These are phyloP conservation scores for Peromyscus eremicus DNA, from an alignment of 2,797 vertebrate species.

Conservation along the genomic window DNA sequence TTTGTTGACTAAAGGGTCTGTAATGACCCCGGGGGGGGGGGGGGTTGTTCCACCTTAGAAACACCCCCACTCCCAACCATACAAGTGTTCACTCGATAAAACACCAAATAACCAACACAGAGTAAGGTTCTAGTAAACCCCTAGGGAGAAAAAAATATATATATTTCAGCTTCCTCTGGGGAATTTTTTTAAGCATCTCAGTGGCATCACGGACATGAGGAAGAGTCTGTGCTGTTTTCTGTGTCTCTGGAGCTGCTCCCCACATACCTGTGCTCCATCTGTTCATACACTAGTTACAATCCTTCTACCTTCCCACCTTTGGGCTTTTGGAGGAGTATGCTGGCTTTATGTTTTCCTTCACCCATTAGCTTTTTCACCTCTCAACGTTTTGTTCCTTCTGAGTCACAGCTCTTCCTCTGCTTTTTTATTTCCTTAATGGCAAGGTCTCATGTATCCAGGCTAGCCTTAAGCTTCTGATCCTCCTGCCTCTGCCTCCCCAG, in stretches of 20 bases:
- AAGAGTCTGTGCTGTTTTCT: neutral
- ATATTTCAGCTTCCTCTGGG: neutral
- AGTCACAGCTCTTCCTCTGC: neutral
- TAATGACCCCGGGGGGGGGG: neutral
- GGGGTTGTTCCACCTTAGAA: neutral
- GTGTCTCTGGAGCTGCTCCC: neutral
- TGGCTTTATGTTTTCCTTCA: neutral
- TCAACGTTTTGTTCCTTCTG: neutral
- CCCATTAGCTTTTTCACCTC: accelerated
- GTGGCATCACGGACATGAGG: neutral
- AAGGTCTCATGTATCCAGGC: neutral
- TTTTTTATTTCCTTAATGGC: neutral
- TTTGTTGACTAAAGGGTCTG: conserved; percentile 7
- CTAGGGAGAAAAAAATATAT: neutral
- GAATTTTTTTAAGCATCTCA: neutral
- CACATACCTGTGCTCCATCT: neutral
- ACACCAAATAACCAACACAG: neutral
- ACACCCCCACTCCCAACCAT: neutral
- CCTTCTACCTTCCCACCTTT: neutral
- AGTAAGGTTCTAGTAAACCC: neutral
- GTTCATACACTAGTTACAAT: neutral
- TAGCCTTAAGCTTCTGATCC: neutral
- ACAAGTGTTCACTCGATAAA: neutral
- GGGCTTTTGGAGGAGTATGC: neutral
- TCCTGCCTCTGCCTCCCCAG: neutral